Evolutionary conservation across 2,888 invertebrate genomes (phyloP), one percentile per base, ranked within the genome.

Genomic region (Amphipoea oculea): DNA sequence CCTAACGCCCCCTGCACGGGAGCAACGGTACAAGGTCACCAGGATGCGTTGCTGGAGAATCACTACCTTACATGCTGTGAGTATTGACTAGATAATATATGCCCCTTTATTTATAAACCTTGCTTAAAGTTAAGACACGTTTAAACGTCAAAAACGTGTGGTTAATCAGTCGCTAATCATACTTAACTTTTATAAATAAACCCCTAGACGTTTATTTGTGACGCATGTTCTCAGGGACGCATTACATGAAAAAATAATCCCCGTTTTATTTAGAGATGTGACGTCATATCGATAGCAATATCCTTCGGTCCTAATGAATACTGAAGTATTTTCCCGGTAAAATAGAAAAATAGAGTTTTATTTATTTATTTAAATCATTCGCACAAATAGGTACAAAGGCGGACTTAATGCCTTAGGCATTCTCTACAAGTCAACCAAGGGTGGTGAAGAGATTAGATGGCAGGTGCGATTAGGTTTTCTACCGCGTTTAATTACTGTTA

Each of bases 21-120:
- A 99, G 94, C 98, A 98, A 71, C 97, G 98, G 90, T 99, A 99
- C 94, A 99, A 99, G 95, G 99, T 99, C 63, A 99, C 99, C 0
- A 97, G 99, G 89, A 99, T 99, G 98, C 97, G 99, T 80, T 99
- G 99, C 92, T 99, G 99, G 99, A 97, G 99, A 89, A 99, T 99
- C 71, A 99, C 99, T 40, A 98, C 99, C 2, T 97, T 98, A 89
- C 98, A 98, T 93, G 96, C 97, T 89, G 98, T 98, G 94, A 97
- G 97, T 94, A 79, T 66, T 40, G 17, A 42, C n/a, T 42, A 11
- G 12, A 71, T n/a, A 57, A 57, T 40, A 57, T 54, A 54, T 36
- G 4, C 51, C 36, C 29, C 29, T 29, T n/a, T 67, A n/a, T 20
- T 68, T 48, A 68, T 48, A 45, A 9, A 9, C 6, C 4, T n/a